Base-by-base conservation (phyloP, 2,113 vertebrate species). In the Grammomys dolichurus region DNA sequence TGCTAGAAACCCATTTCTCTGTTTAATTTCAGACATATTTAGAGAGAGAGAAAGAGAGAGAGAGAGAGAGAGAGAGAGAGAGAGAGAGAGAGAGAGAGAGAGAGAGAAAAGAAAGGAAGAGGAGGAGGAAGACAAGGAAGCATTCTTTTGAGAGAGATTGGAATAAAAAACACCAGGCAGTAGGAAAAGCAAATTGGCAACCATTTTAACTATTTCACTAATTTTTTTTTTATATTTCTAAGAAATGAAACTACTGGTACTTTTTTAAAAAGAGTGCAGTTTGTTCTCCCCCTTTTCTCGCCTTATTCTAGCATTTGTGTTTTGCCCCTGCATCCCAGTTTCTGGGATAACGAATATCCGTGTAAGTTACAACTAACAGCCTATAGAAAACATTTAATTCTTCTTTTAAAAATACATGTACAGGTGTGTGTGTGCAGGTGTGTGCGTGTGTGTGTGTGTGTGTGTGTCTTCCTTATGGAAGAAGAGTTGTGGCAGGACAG, bases 1-100 rank as follows among this genome's bases (percentile, higher is more conserved):
- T 92, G 84, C 70, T 67, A 3, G 94, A 97, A 97, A 17, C 51
- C 6, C 88, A 58, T 2, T 54, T 90, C 28, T 69, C 82, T 95
- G 82, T 63, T 58, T 14, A 92, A n/a, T 87, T 87, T 28, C 40
- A 85, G 92, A 90, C 58, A 90, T 96, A n/a, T 10, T 48, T 43
- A 69, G 75, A 48, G 28, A 73, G 4, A 46, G 28, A 94, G 70
- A 86, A n/a, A 26, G 78, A 46, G 51, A 22, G 5, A 63, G 22
- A 63, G 60, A 65, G 84, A 77, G 60, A 67, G 9, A 31, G 60
- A 65, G 84, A 77, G 60, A 67, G 9, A 31, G 60, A 65, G 84
- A 77, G 60, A 67, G 9, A 31, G 60, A 65, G 84, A 77, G 60
- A 67, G 8, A 31, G 40, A 40, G 40, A 2, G 40, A n/a, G 60